A percentile compares a stretch with the other conserved stretches of the same genome.
Evolutionary conservation across 2,888 invertebrate genomes (phyloP).

Genomic region (Ypsolopha scabrella): DNA sequence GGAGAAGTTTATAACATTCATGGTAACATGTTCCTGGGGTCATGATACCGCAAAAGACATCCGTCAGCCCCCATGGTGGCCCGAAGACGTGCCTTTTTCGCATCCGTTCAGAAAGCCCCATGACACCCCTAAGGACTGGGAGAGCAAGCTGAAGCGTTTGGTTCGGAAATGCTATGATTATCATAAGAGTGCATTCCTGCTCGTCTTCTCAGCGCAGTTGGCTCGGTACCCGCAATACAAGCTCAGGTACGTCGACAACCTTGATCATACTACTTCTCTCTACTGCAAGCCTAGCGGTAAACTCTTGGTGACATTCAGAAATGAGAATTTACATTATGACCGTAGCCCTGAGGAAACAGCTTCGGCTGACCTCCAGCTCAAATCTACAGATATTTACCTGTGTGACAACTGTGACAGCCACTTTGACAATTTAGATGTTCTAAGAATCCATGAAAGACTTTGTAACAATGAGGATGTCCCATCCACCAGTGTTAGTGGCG

Average conservation of each 20-base stretch:
- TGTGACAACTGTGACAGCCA: conserved; percentile 83
- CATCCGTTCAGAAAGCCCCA: conserved; percentile 73
- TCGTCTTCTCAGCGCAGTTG: conserved; percentile 78
- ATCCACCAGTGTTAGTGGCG: conserved; percentile 29
- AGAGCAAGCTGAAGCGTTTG: conserved; percentile 71
- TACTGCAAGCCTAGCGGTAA: conserved; percentile 75
- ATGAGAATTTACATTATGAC: conserved; percentile 76
- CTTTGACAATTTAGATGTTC: conserved; percentile 63
- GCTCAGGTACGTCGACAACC: conserved; percentile 77
- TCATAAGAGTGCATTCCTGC: conserved; percentile 77
- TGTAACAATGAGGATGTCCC: conserved; percentile 43
- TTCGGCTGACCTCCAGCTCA: conserved; percentile 62
- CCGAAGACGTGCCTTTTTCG: conserved; percentile 73
- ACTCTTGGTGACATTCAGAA: conserved; percentile 79
- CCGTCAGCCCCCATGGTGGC: conserved; percentile 79
- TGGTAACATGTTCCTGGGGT: conserved; percentile 81
- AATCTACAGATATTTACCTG: conserved; percentile 77
- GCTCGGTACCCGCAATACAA: conserved; percentile 74
- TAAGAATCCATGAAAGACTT: conserved; percentile 55
- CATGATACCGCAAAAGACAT: conserved; percentile 70
- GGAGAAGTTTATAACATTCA: conserved; percentile 79
- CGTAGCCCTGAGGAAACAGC: conserved; percentile 25
- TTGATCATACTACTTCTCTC: conserved; percentile 79
- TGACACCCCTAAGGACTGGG: conserved; percentile 64
- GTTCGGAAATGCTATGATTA: conserved; percentile 78